Conservation (phyloP, 2,797 vertebrate species). For the Pseudocheirus occidentalis region DNA sequence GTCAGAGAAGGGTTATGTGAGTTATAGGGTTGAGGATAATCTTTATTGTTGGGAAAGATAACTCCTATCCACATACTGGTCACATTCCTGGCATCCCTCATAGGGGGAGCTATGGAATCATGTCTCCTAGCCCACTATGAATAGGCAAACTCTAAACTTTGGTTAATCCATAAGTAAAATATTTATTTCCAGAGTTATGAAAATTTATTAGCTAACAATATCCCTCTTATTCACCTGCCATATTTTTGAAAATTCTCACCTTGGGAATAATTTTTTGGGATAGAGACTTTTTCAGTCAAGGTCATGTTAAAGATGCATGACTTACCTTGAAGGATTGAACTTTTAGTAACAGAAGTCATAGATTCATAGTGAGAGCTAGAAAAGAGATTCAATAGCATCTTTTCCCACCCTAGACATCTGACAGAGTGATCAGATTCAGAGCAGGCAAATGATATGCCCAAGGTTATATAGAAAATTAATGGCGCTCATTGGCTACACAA, state of each 20-base stretch:
- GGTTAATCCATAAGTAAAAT: background rate
- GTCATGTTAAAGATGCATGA: background rate
- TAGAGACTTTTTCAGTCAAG: background rate
- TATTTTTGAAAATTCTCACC: background rate
- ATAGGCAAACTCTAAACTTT: background rate
- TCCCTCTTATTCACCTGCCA: background rate
- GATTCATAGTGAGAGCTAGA: background rate
- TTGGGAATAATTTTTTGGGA: background rate
- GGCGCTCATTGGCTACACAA: background rate
- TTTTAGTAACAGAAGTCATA: background rate
- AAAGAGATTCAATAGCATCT: background rate
- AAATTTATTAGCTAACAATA: background rate
- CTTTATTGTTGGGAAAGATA: background rate
- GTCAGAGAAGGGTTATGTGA: background rate
- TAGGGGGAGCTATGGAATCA: background rate
- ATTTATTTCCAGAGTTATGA: background rate
- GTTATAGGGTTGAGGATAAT: background rate
- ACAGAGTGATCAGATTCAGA: background rate
- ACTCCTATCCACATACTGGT: background rate
- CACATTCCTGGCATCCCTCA: background rate
- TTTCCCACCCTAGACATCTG: background rate
- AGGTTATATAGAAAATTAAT: slow-evolving; percentile 4
- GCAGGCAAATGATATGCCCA: background rate
- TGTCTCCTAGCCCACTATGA: background rate
- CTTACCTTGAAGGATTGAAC: background rate